These are phyloP conservation scores for Nemoura dubitans DNA, from an alignment of 2,888 invertebrate genomes.

Conservation along the genomic window DNA sequence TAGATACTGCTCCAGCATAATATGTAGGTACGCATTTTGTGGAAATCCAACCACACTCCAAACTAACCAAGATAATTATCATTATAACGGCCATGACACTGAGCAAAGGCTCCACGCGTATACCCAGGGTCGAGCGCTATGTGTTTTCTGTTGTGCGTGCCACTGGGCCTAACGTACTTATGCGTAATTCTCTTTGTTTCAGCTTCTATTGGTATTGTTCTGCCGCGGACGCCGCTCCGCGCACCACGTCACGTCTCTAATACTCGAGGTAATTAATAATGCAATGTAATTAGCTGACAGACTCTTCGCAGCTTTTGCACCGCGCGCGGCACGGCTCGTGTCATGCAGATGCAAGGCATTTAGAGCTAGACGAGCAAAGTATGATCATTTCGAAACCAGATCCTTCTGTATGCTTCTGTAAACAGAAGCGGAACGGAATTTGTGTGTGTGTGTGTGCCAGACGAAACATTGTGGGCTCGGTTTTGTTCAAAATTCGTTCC, in stretches of 20 bases:
- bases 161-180: constrained; percentile 1
- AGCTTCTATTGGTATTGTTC: constrained; percentile 25
- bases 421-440: not conserved
- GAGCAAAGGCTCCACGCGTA: not conserved
- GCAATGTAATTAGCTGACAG: constrained; percentile 31
- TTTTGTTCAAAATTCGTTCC: no score
- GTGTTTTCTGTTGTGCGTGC: not conserved
- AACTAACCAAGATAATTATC: constrained; percentile 12
- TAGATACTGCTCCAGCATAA: not conserved
- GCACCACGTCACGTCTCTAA: constrained; percentile 14
- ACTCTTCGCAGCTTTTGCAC: constrained; percentile 23
- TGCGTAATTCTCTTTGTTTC: constrained; percentile 31
- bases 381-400: not conserved
- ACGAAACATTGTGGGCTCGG: no score
- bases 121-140: not conserved
- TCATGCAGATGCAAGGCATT: not conserved
- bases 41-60: not conserved
- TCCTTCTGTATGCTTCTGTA: no score
- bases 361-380: no score
- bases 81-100: not conserved
- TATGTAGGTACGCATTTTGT: not conserved
- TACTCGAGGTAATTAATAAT: constrained; percentile 38
- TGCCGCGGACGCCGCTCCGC: not conserved
- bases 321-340: not conserved
- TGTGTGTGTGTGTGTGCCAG: no score